These are phyloP conservation scores for Penaeus monodon DNA, from an alignment of 2,888 invertebrate species.

Conservation along the genomic window DNA sequence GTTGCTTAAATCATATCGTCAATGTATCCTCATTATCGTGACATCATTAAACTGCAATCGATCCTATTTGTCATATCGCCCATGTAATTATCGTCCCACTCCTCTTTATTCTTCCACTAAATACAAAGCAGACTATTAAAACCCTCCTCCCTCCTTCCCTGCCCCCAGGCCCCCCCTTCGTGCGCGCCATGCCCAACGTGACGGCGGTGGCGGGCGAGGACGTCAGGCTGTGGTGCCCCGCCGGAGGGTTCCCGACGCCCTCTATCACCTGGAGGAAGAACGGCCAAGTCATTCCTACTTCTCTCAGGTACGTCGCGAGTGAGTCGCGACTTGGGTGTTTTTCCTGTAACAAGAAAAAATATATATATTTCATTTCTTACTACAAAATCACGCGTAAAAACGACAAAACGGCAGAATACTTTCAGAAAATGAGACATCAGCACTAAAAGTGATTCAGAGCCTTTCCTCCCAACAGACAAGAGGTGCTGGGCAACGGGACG, in stretches of 20 bases:
- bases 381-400: too few relatives aligned
- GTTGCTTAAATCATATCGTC: too few relatives aligned
- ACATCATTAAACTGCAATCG: too few relatives aligned
- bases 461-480: slow-evolving; percentile 33
- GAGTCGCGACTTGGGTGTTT: slow-evolving; percentile 45
- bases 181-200: slow-evolving; percentile 65
- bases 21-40: too few relatives aligned
- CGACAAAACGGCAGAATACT: too few relatives aligned
- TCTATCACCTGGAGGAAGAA: slow-evolving; percentile 66
- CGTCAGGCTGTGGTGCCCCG: slow-evolving; percentile 66
- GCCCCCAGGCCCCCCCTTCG: slow-evolving; percentile 41
- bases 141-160: neutral
- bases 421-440: too few relatives aligned
- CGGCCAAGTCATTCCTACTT: slow-evolving; percentile 39
- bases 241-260: slow-evolving; percentile 67
- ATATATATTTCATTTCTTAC: too few relatives aligned
- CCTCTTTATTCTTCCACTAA: neutral
- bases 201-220: slow-evolving; percentile 66
- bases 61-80: too few relatives aligned
- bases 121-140: neutral
- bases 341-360: too few relatives aligned
- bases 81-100: too few relatives aligned
- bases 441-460: too few relatives aligned
- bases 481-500: slow-evolving; percentile 66
- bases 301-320: slow-evolving; percentile 62